Conservation (phyloP, 2,113 vertebrate genomes). For the Azemiops feae region DNA sequence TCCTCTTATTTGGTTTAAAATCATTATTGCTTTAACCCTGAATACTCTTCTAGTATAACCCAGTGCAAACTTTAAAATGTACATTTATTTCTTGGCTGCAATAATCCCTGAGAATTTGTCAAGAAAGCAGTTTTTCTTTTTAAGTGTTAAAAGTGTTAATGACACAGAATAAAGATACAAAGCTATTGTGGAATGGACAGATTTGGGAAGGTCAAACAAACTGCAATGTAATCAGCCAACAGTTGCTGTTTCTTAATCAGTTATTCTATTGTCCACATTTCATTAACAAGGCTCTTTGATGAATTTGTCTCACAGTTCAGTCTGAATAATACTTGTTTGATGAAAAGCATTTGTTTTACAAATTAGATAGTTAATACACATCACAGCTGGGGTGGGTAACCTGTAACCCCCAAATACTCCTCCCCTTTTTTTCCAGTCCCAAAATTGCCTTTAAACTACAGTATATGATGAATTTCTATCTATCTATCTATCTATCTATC, state of each 20-base stretch:
- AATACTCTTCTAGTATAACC: constrained; percentile 52
- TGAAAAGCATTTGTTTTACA: not conserved
- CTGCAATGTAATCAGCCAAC: constrained; percentile 60
- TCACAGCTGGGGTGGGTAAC: not conserved
- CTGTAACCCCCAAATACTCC: not conserved
- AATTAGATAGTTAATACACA: not conserved
- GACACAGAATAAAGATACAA: constrained; percentile 59
- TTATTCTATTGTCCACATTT: constrained; percentile 49
- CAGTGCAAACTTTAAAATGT: constrained; percentile 63
- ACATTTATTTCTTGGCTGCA: constrained; percentile 66
- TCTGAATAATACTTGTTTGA: not conserved
- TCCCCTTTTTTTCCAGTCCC: not conserved
- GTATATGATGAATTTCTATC: not conserved
- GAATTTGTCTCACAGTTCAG: constrained; percentile 25
- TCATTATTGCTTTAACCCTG: constrained; percentile 59
- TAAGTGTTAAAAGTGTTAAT: constrained; percentile 66
- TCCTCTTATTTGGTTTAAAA: constrained; percentile 69
- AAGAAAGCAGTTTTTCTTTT: constrained; percentile 49
- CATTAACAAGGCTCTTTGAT: constrained; percentile 60
- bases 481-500: not conserved
- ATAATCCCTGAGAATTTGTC: constrained; percentile 68
- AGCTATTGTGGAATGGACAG: constrained; percentile 68
- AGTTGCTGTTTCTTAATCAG: constrained; percentile 63
- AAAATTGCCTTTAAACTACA: not conserved
- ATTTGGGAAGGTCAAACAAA: constrained; percentile 62